Base-by-base conservation (phyloP, 2,888 invertebrate genomes). In the Timema podura region DNA sequence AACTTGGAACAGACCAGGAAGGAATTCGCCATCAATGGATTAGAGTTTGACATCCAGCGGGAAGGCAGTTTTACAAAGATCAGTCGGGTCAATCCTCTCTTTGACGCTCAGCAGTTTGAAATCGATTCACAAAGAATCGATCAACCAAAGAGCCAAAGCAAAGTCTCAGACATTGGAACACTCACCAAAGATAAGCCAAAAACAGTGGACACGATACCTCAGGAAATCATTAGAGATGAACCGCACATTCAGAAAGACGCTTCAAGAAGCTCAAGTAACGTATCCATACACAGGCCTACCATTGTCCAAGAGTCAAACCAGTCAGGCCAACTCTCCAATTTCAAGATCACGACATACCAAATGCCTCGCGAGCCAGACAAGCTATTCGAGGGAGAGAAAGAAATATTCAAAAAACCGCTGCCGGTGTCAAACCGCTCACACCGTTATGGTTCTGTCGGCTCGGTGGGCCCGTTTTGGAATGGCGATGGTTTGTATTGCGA, bases 321-420 rank as follows among this genome's bases (percentile, higher is more conserved):
- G 59, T n/a, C 51, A 13, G 57, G 66, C 7, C 75, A 73, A 48
- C 70, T 77, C 16, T 72, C 76, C 15, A 78, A 78, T 72, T 78
- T 78, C 71, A 75, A 74, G 15, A 77, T 78, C 16, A 75, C 75
- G 5, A 75, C 78, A 8, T 78, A 78, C 70, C 74, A 76, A 57
- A 74, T 64, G 48, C 69, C 69, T 11, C 45, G 48, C 10, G 64
- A 57, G 47, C 48, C 48, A 8, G 70, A 72, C 54, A 59, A 48
- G 15, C 66, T 69, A 15, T 72, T 68, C 30, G 64, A 68, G 47
- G 57, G 54, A 47, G 48, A 65, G n/a, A 49, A 68, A 10, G 47
- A 64, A 13, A 30, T 48, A 13, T 51, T 66, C 44, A 65, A 68
- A 15, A 54, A 68, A 54, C 70, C 72, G 46, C 48, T 49, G 8